These are phyloP conservation scores for Xiphorhynchus elegans DNA, from an alignment of 2,113 vertebrate genomes.

Conservation along the genomic window DNA sequence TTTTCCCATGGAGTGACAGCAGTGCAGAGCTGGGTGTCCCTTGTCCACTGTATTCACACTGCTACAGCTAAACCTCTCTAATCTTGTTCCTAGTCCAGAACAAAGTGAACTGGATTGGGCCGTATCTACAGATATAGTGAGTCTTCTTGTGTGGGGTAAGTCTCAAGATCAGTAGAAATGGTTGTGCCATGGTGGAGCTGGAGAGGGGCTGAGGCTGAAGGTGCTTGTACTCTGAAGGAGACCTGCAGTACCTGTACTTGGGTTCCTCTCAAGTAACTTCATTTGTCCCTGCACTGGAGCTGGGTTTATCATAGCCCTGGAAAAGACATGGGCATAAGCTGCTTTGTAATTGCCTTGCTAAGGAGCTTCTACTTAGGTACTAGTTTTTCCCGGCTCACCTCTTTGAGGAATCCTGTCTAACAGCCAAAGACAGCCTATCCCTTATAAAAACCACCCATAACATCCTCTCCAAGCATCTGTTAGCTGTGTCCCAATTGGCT, in stretches of 20 bases:
- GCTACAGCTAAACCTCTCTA: fast-evolving
- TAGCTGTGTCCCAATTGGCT: constrained; percentile 21
- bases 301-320: background rate
- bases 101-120: background rate
- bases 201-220: background rate
- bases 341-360: background rate
- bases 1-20: background rate
- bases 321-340: background rate
- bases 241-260: background rate
- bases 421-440: constrained; percentile 2
- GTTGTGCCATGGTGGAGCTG: background rate
- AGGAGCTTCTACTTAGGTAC: constrained; percentile 22
- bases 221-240: background rate
- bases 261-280: background rate
- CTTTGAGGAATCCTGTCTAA: constrained; percentile 17
- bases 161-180: background rate
- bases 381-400: constrained; percentile 41
- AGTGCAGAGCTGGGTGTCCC: background rate
- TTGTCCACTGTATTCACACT: background rate
- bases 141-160: fast-evolving
- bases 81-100: background rate
- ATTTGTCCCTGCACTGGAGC: background rate
- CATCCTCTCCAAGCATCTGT: background rate
- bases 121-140: background rate
- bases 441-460: background rate